Base-by-base conservation (phyloP, 2,888 invertebrate species). In the Lepidonotus clava region DNA sequence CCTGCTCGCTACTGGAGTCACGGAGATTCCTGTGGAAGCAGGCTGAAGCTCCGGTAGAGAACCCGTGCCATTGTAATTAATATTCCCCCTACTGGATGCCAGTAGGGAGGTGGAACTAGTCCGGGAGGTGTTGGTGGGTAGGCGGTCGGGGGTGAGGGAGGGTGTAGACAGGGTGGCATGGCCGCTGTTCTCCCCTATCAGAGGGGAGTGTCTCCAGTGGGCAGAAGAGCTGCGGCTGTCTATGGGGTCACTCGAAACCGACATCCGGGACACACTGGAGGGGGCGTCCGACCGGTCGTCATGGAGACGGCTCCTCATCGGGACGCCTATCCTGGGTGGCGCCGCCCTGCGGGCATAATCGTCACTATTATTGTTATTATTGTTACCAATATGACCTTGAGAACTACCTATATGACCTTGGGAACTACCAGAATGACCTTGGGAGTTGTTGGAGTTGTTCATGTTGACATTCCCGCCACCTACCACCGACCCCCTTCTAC, bases 11-110 rank as follows among this genome's bases (percentile, higher is more conserved):
- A n/a, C 14, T 11, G 61, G 61, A 5, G 11, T 32, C 1, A 32
- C 71, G 6, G 67, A 32, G 6, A 67, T 4, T 8, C 32, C 67
- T 5, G 8, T 34, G 8, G n/a, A n/a, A n/a, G n/a, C 18, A 6
- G 71, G 71, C 2, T 71, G 71, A 11, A 71, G n/a, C 71, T 71
- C 71, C 6, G 71, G 71, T n/a, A 71, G 24, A 18, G 71, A 71
- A 11, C 71, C 71, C 11, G 71, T 32, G 24, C n/a, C n/a, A n/a
- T n/a, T n/a, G n/a, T n/a, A n/a, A n/a, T n/a, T n/a, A n/a, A n/a
- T n/a, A n/a, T 32, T 66, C n/a, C 34, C 18, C 36, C 38, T 21
- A 34, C n/a, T 61, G 28, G 28, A 61, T 24, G 61, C 24, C 38
- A 38, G 6, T 38, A 36, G 1, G 1, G 38, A 38, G 71, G 5